These are phyloP conservation scores for Poeciliopsis paucimaculata DNA, from an alignment of 2,797 vertebrate species.

Conservation along the genomic window DNA sequence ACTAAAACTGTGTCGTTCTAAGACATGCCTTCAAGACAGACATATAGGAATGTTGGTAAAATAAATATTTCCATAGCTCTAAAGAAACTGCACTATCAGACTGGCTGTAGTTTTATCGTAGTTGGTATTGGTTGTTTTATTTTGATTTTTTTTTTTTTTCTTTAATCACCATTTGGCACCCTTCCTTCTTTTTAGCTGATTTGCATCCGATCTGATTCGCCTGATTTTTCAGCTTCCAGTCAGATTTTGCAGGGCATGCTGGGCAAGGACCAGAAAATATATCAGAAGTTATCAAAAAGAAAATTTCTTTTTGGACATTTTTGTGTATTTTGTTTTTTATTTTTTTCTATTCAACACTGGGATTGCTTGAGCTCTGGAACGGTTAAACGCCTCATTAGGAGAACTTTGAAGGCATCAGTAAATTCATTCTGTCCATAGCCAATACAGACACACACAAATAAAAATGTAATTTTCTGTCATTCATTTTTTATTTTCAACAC, in stretches of 20 bases:
- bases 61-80: conserved; percentile 41
- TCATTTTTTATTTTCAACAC: conserved; percentile 85
- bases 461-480: conserved; percentile 84
- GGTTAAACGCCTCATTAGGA: conserved; percentile 64
- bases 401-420: conserved; percentile 80
- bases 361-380: conserved; percentile 66
- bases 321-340: not conserved
- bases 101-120: conserved; percentile 57
- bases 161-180: conserved; percentile 70
- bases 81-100: conserved; percentile 62
- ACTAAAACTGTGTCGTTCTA: conserved; percentile 78
- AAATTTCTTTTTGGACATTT: conserved; percentile 25
- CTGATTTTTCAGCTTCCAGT: conserved; percentile 52
- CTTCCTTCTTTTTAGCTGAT: conserved; percentile 59
- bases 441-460: conserved; percentile 87
- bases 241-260: conserved; percentile 62
- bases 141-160: not conserved
- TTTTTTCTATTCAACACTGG: conserved; percentile 59
- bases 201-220: conserved; percentile 50
- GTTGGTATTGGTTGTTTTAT: not conserved
- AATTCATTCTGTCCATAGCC: conserved; percentile 79
- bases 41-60: conserved; percentile 78
- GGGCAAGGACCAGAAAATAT: conserved; percentile 79
- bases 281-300: conserved; percentile 62
- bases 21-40: conserved; percentile 76